These are phyloP conservation scores for Platorchestia sp. DNA, from an alignment of 1,140 invertebrate species.

Conservation along the genomic window DNA sequence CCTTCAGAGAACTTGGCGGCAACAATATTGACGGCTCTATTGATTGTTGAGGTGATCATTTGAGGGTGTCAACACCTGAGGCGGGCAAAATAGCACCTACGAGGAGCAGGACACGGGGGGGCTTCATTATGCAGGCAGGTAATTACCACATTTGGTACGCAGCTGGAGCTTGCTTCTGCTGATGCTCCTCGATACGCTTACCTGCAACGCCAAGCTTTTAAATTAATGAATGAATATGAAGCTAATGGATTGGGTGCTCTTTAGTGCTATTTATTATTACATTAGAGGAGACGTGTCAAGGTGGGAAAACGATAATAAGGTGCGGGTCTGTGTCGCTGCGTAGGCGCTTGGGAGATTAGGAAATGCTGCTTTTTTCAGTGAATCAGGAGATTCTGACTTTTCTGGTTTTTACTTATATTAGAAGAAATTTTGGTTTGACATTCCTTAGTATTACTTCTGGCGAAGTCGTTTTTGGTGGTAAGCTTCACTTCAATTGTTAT, in stretches of 20 bases:
- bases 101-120: neutral
- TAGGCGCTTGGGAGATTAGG: too few species aligned
- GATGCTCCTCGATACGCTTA: neutral
- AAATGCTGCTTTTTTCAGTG: too few species aligned
- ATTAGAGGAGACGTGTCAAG: neutral
- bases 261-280: neutral
- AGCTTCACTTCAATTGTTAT: too few species aligned
- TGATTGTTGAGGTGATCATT: neutral
- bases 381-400: too few species aligned
- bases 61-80: neutral
- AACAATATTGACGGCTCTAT: neutral
- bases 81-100: neutral
- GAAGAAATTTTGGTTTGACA: too few species aligned
- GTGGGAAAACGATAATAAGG: neutral
- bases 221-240: neutral
- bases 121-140: constrained; percentile 2
- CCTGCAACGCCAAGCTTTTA: neutral
- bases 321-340: neutral
- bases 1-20: neutral
- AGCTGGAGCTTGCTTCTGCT: neutral
- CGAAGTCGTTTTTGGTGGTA: too few species aligned
- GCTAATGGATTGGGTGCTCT: neutral
- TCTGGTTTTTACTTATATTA: too few species aligned
- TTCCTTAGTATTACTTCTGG: too few species aligned
- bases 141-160: constrained; percentile 1